A percentile compares a stretch with the other conserved stretches of the same genome.
phyloP scores from a whole-genome alignment of 2,888 invertebrate genomes.

The Epinotia demarniana region DNA sequence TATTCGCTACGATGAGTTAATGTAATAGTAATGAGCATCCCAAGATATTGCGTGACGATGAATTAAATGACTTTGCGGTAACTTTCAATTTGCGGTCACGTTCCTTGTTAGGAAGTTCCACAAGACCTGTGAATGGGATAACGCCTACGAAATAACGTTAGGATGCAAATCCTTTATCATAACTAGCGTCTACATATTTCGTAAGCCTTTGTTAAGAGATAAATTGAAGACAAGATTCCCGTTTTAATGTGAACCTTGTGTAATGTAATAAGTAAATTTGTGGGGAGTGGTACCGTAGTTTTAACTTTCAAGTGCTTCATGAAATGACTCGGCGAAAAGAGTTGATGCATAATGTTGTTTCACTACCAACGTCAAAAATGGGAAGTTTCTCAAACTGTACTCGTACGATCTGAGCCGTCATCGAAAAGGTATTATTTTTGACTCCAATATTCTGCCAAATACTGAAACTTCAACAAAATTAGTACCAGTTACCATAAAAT shows the following conservation, averaged over 20 bases:
- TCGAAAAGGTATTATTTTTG: too few species aligned
- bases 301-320: not conserved
- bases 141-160: conserved; percentile 59
- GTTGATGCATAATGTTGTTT: not conserved
- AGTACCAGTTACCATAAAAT: too few species aligned
- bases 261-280: not conserved
- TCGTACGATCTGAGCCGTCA: too few species aligned
- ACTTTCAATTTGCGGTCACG: conserved; percentile 73
- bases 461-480: too few species aligned
- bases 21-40: conserved; percentile 45
- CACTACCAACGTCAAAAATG: too few species aligned
- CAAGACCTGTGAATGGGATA: conserved; percentile 63
- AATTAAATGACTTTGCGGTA: conserved; percentile 73
- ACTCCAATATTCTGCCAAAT: too few species aligned
- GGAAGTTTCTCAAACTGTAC: too few species aligned
- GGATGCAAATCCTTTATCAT: conserved; percentile 39
- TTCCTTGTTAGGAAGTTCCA: conserved; percentile 68
- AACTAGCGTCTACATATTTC: conserved; percentile 34
- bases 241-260: conserved; percentile 1
- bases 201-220: conserved; percentile 20
- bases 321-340: not conserved
- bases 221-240: conserved; percentile 30
- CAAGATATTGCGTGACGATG: conserved; percentile 68
- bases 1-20: conserved; percentile 35
- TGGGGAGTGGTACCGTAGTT: not conserved